phyloP scores from a whole-genome alignment of 2,888 invertebrate species.

The Eugnorisma glareosa region DNA sequence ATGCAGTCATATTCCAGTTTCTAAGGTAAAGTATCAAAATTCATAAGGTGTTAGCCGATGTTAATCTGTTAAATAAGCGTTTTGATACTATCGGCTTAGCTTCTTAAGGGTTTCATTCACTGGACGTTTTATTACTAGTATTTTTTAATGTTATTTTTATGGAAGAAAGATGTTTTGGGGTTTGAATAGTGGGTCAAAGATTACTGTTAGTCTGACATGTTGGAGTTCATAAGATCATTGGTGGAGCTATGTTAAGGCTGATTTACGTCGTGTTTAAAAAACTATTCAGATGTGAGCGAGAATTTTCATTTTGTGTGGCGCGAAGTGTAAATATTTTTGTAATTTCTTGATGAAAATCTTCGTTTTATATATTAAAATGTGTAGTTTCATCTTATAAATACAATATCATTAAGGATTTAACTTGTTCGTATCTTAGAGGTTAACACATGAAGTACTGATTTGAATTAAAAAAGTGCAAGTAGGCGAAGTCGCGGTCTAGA shows the following conservation, averaged over 20 bases:
- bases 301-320: neutral
- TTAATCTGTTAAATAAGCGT: constrained; percentile 55
- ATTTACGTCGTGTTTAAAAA: constrained; percentile 35
- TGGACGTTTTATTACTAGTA: constrained; percentile 46
- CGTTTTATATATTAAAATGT: neutral
- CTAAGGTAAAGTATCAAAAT: constrained; percentile 62
- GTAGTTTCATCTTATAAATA: neutral
- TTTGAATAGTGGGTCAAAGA: constrained; percentile 32
- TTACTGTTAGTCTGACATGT: constrained; percentile 40
- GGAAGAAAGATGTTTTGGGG: constrained; percentile 21
- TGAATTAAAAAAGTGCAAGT: neutral
- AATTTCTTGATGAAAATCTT: neutral
- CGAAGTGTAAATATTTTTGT: constrained; percentile 15
- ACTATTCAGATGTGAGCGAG: neutral
- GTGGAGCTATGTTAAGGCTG: neutral
- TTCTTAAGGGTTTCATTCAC: constrained; percentile 35
- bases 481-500: neutral
- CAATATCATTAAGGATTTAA: neutral
- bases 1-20: constrained; percentile 60
- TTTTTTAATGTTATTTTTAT: constrained; percentile 47
- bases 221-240: constrained; percentile 22
- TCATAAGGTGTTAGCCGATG: constrained; percentile 57
- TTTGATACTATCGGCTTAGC: constrained; percentile 49
- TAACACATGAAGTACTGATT: neutral
- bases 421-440: neutral